Evolutionary conservation across 2,888 invertebrate species (phyloP), one percentile per base, ranked within the genome.

Genomic region (Taenaris catops): DNA sequence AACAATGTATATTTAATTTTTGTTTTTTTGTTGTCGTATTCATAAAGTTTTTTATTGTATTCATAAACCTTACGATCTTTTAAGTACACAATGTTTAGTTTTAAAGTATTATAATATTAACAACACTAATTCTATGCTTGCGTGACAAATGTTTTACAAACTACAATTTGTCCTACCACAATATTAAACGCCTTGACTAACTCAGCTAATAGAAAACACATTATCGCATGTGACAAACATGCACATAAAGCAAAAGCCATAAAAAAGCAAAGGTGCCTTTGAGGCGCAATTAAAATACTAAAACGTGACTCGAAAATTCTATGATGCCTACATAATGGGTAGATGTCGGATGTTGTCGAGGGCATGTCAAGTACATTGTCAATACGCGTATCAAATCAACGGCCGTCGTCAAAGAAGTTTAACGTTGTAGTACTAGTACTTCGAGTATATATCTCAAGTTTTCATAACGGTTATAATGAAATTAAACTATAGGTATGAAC

Each of bases 221-320:
- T 49, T 44, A 47, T 54, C 58, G 55, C 21, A 62, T 42, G 53
- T 50, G 53, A 44, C 63, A 63, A 65, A 63, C 56, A 53, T 55
- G 48, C 54, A 47, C 48, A 56, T 44, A 44, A 41, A 46, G 42
- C 33, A 41, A 34, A 45, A 46, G 35, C n/a, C 27, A 10, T 63
- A 69, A 64, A 64, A 59, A 58, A 58, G 48, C 57, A 67, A 75
- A 76, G 75, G 78, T 78, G 79, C 62, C 74, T 66, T 71, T 72
- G 62, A 49, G 58, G 55, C 59, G 65, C 60, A 64, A 64, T 63
- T 63, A 56, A 63, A 59, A 61, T 58, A 59, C 41, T 55, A 39
- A 48, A 53, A 53, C 68, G 65, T 69, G 68, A 55, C 51, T 63
- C 63, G 58, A 74, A 68, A 68, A 62, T 58, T 68, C 58, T 54